Base-by-base conservation (phyloP, 2,797 vertebrate genomes). In the Oophaga sylvatica region DNA sequence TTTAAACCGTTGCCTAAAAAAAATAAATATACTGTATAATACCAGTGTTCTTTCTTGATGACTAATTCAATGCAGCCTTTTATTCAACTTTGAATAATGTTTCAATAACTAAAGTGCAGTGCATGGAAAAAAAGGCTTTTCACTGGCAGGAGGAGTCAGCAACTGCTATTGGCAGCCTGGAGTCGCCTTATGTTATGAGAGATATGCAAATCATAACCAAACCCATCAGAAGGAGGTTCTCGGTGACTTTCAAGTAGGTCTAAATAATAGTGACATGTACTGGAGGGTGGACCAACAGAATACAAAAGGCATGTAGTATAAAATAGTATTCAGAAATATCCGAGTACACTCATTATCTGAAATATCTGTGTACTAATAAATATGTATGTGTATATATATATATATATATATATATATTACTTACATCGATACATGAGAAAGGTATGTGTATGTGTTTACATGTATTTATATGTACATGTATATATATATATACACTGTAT, bases 201-300 rank as follows among this genome's bases (percentile, higher is more conserved):
- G 75, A 83, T 89, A 86, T 89, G 88, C 84, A 89, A 89, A 89
- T 89, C 56, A 78, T 70, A 12, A 86, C 84, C 88, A 41, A 68
- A 59, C 88, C 84, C 73, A 89, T 84, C 73, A 78, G 59, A 45
- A 89, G 88, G 88, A 86, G 88, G 87, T 70, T 81, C 87, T 45
- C 45, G 60, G 67, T 80, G 63, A n/a, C 20, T 41, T 80, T 35
- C 31, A 26, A 41, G 22, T 16, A 67, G 19, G 15, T 45, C 60
- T 60, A 75, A 83, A 83, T 48, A 81, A 62, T 6, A 35, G 20
- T 29, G 45, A 83, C 11, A 19, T 71, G n/a, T 56, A 71, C 31
- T 16, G 20, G 31, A 20, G 56, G 71, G 11, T n/a, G 71, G 19
- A 84, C n/a, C 35, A 41, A 41, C 35, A 41, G 35, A 41, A 41